Conservation (phyloP, 1,140 invertebrate species). For the Eciton burchellii region DNA sequence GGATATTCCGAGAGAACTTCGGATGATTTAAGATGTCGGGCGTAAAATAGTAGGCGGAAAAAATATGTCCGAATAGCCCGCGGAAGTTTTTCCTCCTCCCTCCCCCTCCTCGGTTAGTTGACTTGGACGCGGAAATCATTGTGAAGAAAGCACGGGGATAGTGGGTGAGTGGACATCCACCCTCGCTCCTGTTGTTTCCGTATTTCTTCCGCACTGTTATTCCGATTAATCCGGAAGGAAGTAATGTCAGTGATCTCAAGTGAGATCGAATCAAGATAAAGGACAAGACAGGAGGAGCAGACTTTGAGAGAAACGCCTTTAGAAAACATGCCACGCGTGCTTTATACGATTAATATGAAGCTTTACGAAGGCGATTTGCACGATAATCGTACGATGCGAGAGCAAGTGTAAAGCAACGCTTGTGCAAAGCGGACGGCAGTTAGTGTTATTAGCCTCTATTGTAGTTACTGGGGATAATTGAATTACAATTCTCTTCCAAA, state of each 20-base stretch:
- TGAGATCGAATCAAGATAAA: background rate
- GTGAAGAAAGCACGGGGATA: slow-evolving; percentile 21
- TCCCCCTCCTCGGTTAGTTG: background rate
- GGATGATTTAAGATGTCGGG: slow-evolving; percentile 66
- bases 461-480: background rate
- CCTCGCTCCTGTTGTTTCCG: slow-evolving; percentile 23
- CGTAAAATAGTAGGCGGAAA: slow-evolving; percentile 59
- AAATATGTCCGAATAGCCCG: slow-evolving; percentile 60
- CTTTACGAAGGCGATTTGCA: too few species aligned
- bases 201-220: slow-evolving; percentile 24
- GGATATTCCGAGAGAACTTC: slow-evolving; percentile 55
- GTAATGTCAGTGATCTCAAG: background rate
- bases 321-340: too few species aligned
- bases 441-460: background rate
- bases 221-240: slow-evolving; percentile 11
- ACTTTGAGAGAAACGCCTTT: background rate
- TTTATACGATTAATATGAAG: too few species aligned
- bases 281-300: background rate
- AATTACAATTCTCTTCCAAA: background rate
- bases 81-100: too few species aligned
- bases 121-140: slow-evolving; percentile 39
- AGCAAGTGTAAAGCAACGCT: background rate
- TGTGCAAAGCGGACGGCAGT: background rate
- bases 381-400: background rate
- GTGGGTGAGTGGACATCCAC: slow-evolving; percentile 25